Evolutionary conservation across 1,140 invertebrate genomes (phyloP), one percentile per base, ranked within the genome.

Genomic region (Bacillus rossius): DNA sequence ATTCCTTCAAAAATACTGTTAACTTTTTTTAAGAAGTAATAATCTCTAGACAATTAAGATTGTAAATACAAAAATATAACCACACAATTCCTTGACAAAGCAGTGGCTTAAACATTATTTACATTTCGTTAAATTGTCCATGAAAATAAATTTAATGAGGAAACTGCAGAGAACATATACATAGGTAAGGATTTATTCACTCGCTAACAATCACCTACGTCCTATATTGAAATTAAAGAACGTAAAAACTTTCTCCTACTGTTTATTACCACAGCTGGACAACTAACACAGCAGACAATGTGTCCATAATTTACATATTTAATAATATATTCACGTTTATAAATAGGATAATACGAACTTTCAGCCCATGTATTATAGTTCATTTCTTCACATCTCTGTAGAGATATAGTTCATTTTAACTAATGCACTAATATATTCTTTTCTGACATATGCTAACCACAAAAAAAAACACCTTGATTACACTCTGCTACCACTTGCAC

Each of bases 161-260:
- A 55, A 42, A 55, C 45, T 22, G 45, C 25, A 42, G 41, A 43
- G 34, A 16, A 43, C 10, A 54, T 45, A 17, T 23, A 13, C 41
- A 45, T 40, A 55, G 45, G 53, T 26, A 38, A 25, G 29, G 53
- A n/a, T 8, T 55, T 42, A 3, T 55, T 42, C 41, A 40, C 53
- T 22, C 14, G 41, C 10, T 55, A 55, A 43, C 53, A 55, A 26
- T 40, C 41, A 20, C 53, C 53, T 42, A 55, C 45, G 34, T 26
- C 45, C n/a, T 25, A 42, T 26, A 54, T 4, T 29, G 23, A 34
- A 34, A 52, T 34, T 23, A n/a, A 25, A 19, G 50, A 29, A 38
- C 37, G 40, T 19, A 55, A 45, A 20, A 41, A 55, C 25, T 45
- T 55, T 55, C 37, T 23, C 53, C 53, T 55, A 26, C 34, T 45